phyloP scores from a whole-genome alignment of 2,888 invertebrate genomes.

The Drosophila greeni region DNA sequence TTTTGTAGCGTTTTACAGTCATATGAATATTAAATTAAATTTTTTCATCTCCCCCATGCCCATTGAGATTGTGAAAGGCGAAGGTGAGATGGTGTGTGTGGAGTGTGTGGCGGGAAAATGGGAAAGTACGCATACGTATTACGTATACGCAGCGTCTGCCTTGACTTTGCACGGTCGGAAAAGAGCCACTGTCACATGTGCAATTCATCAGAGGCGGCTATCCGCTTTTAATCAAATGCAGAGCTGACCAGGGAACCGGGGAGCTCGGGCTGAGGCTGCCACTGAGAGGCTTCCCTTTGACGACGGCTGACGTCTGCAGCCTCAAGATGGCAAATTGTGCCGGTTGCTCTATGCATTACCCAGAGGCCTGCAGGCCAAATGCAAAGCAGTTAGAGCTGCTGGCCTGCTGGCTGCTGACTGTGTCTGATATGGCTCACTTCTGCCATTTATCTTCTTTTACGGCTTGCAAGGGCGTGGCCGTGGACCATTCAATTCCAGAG shows the following conservation, averaged over 20 bases:
- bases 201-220: slow-evolving; percentile 47
- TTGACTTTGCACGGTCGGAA: slow-evolving; percentile 15
- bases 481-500: slow-evolving; percentile 69
- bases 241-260: slow-evolving; percentile 41
- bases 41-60: slow-evolving; percentile 11
- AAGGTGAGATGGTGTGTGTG: slow-evolving; percentile 30
- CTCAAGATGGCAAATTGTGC: slow-evolving; percentile 59
- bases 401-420: slow-evolving; percentile 46
- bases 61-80: slow-evolving; percentile 28
- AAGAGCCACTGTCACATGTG: slow-evolving; percentile 35
- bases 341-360: slow-evolving; percentile 5
- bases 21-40: slow-evolving; percentile 57
- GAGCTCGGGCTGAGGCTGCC: background rate
- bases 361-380: slow-evolving; percentile 26
- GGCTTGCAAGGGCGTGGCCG: slow-evolving; percentile 51
- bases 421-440: slow-evolving; percentile 71
- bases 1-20: slow-evolving; percentile 43
- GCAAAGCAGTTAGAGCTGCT: slow-evolving; percentile 37
- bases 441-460: slow-evolving; percentile 73
- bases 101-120: slow-evolving; percentile 1
- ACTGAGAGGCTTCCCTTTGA: slow-evolving; percentile 17
- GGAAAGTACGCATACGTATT: slow-evolving; percentile 29
- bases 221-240: slow-evolving; percentile 69
- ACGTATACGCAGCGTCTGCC: slow-evolving; percentile 17
- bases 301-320: slow-evolving; percentile 59